Evolutionary conservation across 1,140 invertebrate genomes (phyloP).

Genomic region (Sycophaga agraensis): DNA sequence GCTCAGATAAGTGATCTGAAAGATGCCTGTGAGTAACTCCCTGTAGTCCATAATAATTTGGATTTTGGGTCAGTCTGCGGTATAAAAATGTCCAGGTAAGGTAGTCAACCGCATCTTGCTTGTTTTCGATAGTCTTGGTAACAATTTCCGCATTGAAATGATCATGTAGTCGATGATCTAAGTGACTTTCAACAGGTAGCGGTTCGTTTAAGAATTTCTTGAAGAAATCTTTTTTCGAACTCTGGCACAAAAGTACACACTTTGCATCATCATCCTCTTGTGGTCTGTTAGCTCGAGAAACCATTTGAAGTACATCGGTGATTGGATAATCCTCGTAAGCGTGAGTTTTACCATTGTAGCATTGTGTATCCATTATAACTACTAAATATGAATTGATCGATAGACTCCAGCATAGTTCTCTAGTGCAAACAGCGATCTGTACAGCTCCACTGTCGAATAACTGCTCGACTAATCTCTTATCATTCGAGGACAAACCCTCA

Average conservation of each 20-base stretch:
- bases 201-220: constrained; percentile 99
- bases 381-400: constrained; percentile 88
- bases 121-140: constrained; percentile 99
- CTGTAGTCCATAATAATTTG: constrained; percentile 98
- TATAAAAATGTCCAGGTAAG: constrained; percentile 99
- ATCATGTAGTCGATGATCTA: constrained; percentile 96
- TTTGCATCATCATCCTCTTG: constrained; percentile 91
- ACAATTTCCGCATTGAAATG: constrained; percentile 99
- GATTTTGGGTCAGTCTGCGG: constrained; percentile 95
- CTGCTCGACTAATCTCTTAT: constrained; percentile 88
- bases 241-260: constrained; percentile 96
- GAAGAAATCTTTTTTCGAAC: constrained; percentile 97
- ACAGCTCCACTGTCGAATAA: constrained; percentile 92
- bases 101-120: constrained; percentile 99
- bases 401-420: constrained; percentile 90
- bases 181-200: constrained; percentile 94
- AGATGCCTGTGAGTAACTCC: constrained; percentile 95
- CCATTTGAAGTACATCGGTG: constrained; percentile 97
- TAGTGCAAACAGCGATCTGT: constrained; percentile 88
- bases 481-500: constrained; percentile 83
- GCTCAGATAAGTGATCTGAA: constrained; percentile 96
- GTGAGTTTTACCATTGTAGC: constrained; percentile 91
- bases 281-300: constrained; percentile 88
- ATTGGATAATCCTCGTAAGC: constrained; percentile 97
- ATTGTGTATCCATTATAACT: constrained; percentile 96